Evolutionary conservation across 2,113 vertebrate species (phyloP), one percentile per base, ranked within the genome.

Genomic region (Romanogobio albipinnatus): DNA sequence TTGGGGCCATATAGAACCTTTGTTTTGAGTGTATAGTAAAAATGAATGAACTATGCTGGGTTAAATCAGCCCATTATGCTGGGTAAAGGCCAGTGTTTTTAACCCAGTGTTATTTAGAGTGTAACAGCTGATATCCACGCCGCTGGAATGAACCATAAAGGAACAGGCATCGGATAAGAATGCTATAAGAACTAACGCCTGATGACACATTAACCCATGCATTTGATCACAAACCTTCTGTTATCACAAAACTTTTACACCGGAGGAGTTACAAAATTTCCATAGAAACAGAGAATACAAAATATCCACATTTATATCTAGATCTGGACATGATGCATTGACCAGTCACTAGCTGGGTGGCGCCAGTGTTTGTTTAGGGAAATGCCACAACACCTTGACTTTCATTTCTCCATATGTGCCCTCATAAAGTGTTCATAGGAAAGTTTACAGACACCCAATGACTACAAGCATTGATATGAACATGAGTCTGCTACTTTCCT

Each of bases 331-430:
- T 59, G 11, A 8, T 10, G 5, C 13, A 39, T 77, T 43, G 22
- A 45, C 53, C 11, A 19, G 53, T 61, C 53, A 61, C 51, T 13
- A 76, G 26, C 26, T 76, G 59, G 45, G 36, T 84, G 82, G 36
- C 3, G 6, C 24, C 5, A 53, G 36, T 77, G 59, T 24, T 84
- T 78, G 19, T 84, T 77, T 43, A 36, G 39, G 59, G 39, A 80
- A 80, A 80, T 64, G 75, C 49, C 59, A 76, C 61, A 15, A 45
- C 64, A 26, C 74, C 59, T 87, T 36, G 22, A 29, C 81, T 87
- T 87, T 84, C 81, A 56, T 53, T 84, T 87, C 82, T 84, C 76
- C 33, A 75, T 82, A 53, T 47, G 39, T 19, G 11, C 45, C 51
- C 19, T 36, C 45, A 76, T 49, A 19, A 51, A 62, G 10, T 13